Conservation (phyloP, 92 coral and sea anemone species). For the Micromussa lordhowensis region DNA sequence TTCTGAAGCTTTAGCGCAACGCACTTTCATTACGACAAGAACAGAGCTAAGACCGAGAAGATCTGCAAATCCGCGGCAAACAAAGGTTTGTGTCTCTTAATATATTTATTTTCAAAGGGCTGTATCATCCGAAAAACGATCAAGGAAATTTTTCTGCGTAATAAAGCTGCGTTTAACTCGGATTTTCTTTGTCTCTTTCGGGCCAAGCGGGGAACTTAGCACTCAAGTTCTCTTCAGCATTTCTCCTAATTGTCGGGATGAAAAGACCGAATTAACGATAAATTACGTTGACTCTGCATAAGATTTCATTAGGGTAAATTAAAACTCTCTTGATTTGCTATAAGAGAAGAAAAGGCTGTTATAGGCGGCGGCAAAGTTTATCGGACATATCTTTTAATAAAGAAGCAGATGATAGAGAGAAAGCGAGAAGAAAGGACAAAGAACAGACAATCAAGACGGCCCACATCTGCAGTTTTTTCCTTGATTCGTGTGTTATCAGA, state of each 20-base stretch:
- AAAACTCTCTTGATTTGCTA: background rate
- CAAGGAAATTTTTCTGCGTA: too few relatives aligned
- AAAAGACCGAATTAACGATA: background rate
- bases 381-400: background rate
- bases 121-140: background rate
- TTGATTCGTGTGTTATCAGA: background rate
- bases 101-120: background rate
- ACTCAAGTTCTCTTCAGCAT: background rate
- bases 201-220: background rate
- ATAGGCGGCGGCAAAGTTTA: background rate
- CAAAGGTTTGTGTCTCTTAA: constrained; percentile 6
- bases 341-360: background rate
- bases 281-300: background rate
- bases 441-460: background rate
- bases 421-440: background rate
- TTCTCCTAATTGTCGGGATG: background rate
- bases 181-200: background rate
- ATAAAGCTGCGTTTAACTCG: too few relatives aligned
- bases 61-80: background rate
- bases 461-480: background rate
- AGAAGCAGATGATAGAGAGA: background rate
- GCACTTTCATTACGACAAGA: background rate
- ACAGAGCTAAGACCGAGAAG: background rate
- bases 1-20: background rate
- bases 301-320: background rate